Percentiles rank a stretch among this genome's conserved stretches.
phyloP scores from a whole-genome alignment of 2,888 invertebrate genomes.

The Epinotia bilunana region DNA sequence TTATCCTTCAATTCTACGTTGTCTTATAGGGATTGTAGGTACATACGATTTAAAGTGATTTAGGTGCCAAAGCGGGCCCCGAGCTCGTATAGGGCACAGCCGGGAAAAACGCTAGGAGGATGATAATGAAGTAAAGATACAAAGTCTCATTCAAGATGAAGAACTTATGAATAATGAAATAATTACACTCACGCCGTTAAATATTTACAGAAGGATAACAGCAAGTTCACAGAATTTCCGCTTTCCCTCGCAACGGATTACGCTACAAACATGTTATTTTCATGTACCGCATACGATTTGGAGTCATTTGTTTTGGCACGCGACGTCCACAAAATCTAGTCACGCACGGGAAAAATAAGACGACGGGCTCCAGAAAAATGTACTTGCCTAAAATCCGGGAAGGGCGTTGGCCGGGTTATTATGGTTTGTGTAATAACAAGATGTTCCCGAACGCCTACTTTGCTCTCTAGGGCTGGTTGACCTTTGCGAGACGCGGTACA shows the following conservation, averaged over 20 bases:
- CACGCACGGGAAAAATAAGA: constrained; percentile 39
- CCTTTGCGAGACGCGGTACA: constrained; percentile 1
- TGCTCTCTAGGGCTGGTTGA: constrained; percentile 20
- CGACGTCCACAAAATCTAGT: constrained; percentile 30
- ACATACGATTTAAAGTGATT: too few species aligned
- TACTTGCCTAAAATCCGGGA: constrained; percentile 32
- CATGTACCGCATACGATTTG: constrained; percentile 28
- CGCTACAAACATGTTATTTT: constrained; percentile 23
- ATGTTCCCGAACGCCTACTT: constrained; percentile 29
- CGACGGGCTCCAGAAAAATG: constrained; percentile 25
- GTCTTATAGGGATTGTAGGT: too few species aligned
- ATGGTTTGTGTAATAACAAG: constrained; percentile 35
- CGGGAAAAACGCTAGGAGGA: too few species aligned
- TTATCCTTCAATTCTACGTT: too few species aligned
- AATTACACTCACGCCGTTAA: not conserved
- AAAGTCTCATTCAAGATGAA: not conserved
- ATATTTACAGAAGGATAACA: constrained; percentile 6
- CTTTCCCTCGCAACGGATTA: constrained; percentile 15
- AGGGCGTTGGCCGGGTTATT: constrained; percentile 38
- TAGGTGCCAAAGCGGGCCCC: too few species aligned
- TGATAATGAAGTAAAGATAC: too few species aligned
- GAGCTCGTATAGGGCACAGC: too few species aligned
- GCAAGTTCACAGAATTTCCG: constrained; percentile 21
- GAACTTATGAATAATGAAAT: not conserved
- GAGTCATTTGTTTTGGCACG: constrained; percentile 29